Percentiles rank a stretch among this genome's conserved stretches.
These are phyloP conservation scores for Cochlearius cochlearius DNA, from an alignment of 2,113 vertebrate genomes.

Conservation along the genomic window DNA sequence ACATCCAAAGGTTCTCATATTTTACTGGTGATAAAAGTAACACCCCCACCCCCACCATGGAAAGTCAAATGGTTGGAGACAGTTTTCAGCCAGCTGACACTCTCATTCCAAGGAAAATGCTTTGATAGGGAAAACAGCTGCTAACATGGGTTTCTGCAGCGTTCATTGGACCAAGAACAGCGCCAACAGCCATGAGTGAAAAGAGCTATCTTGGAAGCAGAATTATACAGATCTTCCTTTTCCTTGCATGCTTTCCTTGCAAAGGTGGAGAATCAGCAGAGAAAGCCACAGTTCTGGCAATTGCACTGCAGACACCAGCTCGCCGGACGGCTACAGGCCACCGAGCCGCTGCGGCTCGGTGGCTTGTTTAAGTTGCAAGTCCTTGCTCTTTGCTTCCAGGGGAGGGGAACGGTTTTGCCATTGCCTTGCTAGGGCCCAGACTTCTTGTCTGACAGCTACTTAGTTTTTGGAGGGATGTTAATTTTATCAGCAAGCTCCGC, in stretches of 20 bases:
- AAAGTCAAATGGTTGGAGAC: conserved; percentile 58
- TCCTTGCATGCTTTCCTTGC: not conserved
- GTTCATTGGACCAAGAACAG: not conserved
- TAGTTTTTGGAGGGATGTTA: not conserved
- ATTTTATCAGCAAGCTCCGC: not conserved
- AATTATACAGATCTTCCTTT: not conserved
- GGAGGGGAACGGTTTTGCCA: not conserved
- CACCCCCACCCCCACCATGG: conserved; percentile 10
- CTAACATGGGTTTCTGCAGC: conserved; percentile 31
- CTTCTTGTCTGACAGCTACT: not conserved
- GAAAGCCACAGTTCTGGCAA: not conserved
- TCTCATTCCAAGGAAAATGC: conserved; percentile 51
- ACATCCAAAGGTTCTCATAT: conserved; percentile 16
- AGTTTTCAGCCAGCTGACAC: conserved; percentile 52
- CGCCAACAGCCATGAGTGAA: conserved; percentile 1
- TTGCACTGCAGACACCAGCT: not conserved
- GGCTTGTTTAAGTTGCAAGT: not conserved
- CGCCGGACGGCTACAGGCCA: not conserved
- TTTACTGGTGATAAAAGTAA: conserved; percentile 39
- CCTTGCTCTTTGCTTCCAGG: not conserved
- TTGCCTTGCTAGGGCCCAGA: not conserved
- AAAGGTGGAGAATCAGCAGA: not conserved
- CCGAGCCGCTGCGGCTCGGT: rapidly evolving
- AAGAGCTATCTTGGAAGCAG: conserved; percentile 26
- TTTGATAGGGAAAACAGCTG: conserved; percentile 64